Evolutionary conservation across 2,797 vertebrate genomes (phyloP).

Genomic region (Hoplostethus mediterraneus): DNA sequence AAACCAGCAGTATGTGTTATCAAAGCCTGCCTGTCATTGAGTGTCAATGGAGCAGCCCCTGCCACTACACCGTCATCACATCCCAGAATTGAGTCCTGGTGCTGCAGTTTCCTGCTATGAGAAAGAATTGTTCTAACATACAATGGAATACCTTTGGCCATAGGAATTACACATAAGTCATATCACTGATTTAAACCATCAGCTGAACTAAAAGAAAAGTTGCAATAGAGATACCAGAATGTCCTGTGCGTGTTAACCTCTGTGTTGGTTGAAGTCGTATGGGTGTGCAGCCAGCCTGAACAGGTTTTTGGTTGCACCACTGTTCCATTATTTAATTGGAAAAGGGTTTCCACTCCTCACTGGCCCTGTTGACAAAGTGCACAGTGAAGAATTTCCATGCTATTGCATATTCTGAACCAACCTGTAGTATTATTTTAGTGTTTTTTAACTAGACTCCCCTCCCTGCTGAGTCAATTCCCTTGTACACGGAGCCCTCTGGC

Average conservation of each 20-base stretch:
- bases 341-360: slow-evolving; percentile 83
- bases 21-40: neutral
- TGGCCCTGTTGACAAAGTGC: slow-evolving; percentile 64
- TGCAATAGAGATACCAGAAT: slow-evolving; percentile 19
- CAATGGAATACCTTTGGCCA: neutral
- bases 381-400: slow-evolving; percentile 33
- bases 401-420: slow-evolving; percentile 14
- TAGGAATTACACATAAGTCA: neutral
- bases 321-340: slow-evolving; percentile 90
- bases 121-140: neutral
- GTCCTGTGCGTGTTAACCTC: slow-evolving; percentile 23
- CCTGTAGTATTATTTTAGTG: slow-evolving; percentile 13
- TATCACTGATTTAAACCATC: neutral
- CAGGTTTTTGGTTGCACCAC: slow-evolving; percentile 86
- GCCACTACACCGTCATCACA: slow-evolving; percentile 1
- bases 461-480: neutral
- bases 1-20: neutral
- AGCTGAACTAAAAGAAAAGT: slow-evolving; percentile 23
- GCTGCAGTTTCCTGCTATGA: slow-evolving; percentile 8
- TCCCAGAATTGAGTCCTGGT: slow-evolving; percentile 13
- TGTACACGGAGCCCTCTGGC: slow-evolving; percentile 20
- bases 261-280: slow-evolving; percentile 53
- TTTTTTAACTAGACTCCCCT: slow-evolving; percentile 1
- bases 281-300: slow-evolving; percentile 80
- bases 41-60: slow-evolving; percentile 1